These are phyloP conservation scores for Paedocypris sp. DNA, from an alignment of 2,113 vertebrate genomes.

Conservation along the genomic window DNA sequence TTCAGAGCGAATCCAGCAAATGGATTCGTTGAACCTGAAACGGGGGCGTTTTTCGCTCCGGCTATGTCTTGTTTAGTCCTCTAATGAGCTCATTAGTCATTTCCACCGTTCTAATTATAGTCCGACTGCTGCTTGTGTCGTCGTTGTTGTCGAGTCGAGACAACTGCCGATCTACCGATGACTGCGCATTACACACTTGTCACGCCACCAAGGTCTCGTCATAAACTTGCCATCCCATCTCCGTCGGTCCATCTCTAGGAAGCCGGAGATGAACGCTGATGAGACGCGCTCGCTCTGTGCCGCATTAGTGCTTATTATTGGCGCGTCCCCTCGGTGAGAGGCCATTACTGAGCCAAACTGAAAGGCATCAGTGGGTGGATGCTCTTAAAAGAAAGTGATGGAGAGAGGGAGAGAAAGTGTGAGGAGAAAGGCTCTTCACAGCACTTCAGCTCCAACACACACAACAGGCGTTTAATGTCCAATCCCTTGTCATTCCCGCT, in stretches of 20 bases:
- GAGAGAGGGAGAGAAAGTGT: neutral
- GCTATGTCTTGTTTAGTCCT: neutral
- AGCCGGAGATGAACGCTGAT: conserved; percentile 1
- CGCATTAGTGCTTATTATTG: neutral
- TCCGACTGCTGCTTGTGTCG: conserved; percentile 1
- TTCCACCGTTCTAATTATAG: conserved; percentile 20
- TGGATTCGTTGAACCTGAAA: neutral
- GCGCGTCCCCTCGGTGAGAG: neutral
- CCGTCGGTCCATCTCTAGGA: neutral
- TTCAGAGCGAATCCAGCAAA: neutral
- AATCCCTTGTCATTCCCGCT: neutral
- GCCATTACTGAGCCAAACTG: neutral
- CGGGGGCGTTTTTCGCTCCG: neutral
- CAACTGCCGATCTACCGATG: too few relatives aligned
- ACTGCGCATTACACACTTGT: neutral
- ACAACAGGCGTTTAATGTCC: neutral
- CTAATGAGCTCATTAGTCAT: conserved; percentile 25
- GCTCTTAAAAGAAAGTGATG: conserved; percentile 7
- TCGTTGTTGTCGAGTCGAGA: too few relatives aligned
- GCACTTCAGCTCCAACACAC: neutral
- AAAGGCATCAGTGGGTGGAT: neutral
- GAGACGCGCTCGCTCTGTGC: neutral
- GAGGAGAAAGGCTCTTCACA: neutral
- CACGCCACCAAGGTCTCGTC: neutral
- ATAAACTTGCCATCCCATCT: too few relatives aligned